These are phyloP conservation scores for Hartigia nigra DNA, from an alignment of 2,888 invertebrate species.

Conservation along the genomic window DNA sequence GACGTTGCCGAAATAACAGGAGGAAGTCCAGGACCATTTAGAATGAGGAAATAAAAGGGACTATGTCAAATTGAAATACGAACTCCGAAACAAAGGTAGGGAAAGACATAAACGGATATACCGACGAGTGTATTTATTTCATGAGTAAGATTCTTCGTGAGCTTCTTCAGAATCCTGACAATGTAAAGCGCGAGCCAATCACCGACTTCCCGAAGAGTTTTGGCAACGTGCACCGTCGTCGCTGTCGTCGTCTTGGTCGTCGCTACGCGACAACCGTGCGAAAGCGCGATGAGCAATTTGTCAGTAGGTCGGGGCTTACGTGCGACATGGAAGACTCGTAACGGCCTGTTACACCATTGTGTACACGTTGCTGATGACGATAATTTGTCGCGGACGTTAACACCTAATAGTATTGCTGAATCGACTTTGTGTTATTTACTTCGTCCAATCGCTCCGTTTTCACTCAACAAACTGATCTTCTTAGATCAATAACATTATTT, in stretches of 20 bases:
- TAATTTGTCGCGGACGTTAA: constrained; percentile 28
- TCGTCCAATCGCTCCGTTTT: neutral
- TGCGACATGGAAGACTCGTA: neutral
- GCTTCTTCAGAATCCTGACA: neutral
- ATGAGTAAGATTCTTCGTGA: neutral
- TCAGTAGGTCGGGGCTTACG: constrained; percentile 31
- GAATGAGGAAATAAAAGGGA: neutral
- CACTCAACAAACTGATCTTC: neutral
- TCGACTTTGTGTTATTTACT: neutral
- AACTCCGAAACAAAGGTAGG: neutral
- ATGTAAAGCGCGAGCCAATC: neutral
- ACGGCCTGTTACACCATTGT: constrained; percentile 14
- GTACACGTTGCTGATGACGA: constrained; percentile 32
- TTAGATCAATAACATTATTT: neutral
- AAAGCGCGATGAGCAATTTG: constrained; percentile 47
- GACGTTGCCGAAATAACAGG: constrained; percentile 34
- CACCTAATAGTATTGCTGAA: neutral
- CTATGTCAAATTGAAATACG: neutral
- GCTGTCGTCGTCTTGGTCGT: constrained; percentile 18
- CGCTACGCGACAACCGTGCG: constrained; percentile 1
- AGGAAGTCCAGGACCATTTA: neutral
- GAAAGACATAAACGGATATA: neutral
- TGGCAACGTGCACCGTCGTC: constrained; percentile 47
- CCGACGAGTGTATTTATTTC: neutral
- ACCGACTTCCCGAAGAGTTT: constrained; percentile 26